Base-by-base conservation (phyloP, 2,113 vertebrate genomes). In the Ochotona princeps region DNA sequence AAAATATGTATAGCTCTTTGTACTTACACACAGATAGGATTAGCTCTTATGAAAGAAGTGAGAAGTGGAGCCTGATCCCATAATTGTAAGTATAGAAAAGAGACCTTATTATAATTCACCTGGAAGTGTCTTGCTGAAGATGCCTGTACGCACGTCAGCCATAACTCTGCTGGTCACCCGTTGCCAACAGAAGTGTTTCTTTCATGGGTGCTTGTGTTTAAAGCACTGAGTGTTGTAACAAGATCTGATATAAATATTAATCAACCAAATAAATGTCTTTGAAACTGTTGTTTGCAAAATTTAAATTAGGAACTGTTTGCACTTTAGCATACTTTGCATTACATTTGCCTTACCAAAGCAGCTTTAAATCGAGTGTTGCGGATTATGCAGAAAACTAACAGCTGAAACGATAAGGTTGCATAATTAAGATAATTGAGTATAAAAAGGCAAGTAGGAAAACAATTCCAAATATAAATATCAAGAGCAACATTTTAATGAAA, bases 11-110 rank as follows among this genome's bases (percentile, higher is more conserved):
- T 76, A 85, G 32, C 66, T 7, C 21, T 85, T 92, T 54, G 12
- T 76, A 69, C 95, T 73, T 74, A 67, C 67, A 44, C 81, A 5
- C 44, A 21, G 65, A 93, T 89, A 87, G 83, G 61, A 38, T 7
- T 25, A 88, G 57, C 25, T 67, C 94, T 83, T 88, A 30, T 47
- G 32, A 49, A 89, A 83, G 32, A 89, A 94, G 38, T 35, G 90
- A 82, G 74, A 93, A 49, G 49, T 78, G n/a, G 23, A 25, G 2
- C 1, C 83, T 78, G 63, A 83, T 67, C 51, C 20, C 75, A 69
- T 72, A 30, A 26, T 80, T 67, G 2, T 78, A 69, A 92, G n/a
- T 30, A 69, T 21, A 83, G 38, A 76, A 51, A 67, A 60, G 47
- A 86, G 38, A 76, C 7, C 23, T 82, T 18, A 73, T 49, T 83